Evolutionary conservation across 2,888 invertebrate species (phyloP).

Genomic region (Drosophila rellima): DNA sequence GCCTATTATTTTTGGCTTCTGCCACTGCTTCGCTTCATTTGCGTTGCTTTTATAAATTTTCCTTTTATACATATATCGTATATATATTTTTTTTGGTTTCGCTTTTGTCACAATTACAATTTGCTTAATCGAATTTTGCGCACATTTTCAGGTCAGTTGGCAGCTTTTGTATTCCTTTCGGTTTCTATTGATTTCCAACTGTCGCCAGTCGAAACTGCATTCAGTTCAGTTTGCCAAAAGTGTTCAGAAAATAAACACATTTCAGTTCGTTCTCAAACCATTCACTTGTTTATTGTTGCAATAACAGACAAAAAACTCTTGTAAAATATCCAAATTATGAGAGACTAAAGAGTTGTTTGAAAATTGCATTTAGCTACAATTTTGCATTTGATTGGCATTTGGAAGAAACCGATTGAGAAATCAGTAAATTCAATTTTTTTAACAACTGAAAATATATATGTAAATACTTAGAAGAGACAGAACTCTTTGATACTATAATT

Average conservation of each 20-base stretch:
- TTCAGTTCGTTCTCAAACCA: constrained; percentile 32
- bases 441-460: too few species aligned
- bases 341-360: constrained; percentile 16
- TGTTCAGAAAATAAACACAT: constrained; percentile 50
- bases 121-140: constrained; percentile 75
- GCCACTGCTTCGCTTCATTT: constrained; percentile 51
- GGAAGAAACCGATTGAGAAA: background rate
- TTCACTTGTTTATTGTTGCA: constrained; percentile 40
- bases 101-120: constrained; percentile 66
- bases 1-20: constrained; percentile 62
- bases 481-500: too few species aligned
- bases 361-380: constrained; percentile 17
- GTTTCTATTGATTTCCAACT: constrained; percentile 61
- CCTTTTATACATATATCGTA: constrained; percentile 12
- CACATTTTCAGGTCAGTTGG: constrained; percentile 78
- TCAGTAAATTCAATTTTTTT: background rate
- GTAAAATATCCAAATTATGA: constrained; percentile 46
- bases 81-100: constrained; percentile 28
- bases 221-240: constrained; percentile 36
- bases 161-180: constrained; percentile 57
- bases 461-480: too few species aligned
- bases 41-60: constrained; percentile 35
- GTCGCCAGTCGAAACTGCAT: constrained; percentile 43
- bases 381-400: constrained; percentile 12
- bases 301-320: constrained; percentile 16